phyloP scores from a whole-genome alignment of 1,140 invertebrate species.

The Cryptotermes secundus region DNA sequence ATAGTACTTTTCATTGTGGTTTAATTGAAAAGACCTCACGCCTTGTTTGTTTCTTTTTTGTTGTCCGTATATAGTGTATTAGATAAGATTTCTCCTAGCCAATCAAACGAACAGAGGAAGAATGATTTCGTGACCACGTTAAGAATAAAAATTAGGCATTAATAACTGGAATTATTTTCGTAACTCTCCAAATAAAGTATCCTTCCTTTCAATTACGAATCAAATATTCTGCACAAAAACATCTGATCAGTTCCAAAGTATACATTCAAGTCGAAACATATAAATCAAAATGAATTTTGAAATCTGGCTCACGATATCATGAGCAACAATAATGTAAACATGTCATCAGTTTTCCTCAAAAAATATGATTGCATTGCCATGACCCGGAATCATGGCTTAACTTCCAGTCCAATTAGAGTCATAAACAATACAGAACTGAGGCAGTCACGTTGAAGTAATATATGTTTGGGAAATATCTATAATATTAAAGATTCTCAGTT shows the following conservation, averaged over 20 bases:
- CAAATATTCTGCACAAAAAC: neutral
- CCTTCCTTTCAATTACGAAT: neutral
- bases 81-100: neutral
- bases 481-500: neutral
- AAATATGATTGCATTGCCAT: neutral
- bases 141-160: neutral
- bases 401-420: neutral
- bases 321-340: neutral
- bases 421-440: neutral
- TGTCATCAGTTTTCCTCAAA: neutral
- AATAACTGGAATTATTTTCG: neutral
- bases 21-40: no score
- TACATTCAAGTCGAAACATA: neutral
- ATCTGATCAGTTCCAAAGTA: neutral
- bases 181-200: neutral
- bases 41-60: no score
- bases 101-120: neutral
- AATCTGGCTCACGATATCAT: neutral
- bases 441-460: neutral
- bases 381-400: neutral
- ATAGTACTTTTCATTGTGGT: no score
- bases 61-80: no score
- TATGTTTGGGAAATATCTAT: neutral
- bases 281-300: neutral
- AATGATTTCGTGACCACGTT: neutral